Conservation (phyloP, 2,797 vertebrate species). For the Siniperca undulata region DNA sequence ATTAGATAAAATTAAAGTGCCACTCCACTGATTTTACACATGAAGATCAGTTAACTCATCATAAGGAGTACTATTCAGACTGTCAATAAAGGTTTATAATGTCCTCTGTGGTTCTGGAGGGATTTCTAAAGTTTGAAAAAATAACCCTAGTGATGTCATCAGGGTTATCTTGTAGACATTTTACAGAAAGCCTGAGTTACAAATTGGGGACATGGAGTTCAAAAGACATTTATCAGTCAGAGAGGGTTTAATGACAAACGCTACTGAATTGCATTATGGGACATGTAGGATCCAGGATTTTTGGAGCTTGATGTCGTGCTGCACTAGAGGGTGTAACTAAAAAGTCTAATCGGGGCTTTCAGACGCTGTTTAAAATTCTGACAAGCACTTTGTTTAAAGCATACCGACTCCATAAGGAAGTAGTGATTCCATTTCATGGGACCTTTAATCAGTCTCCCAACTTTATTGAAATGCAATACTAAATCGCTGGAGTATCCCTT, state of each 20-base stretch:
- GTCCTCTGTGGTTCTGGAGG: background rate
- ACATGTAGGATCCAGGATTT: background rate
- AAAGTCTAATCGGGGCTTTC: background rate
- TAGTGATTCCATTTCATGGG: background rate
- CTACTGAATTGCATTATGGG: background rate
- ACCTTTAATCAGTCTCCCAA: background rate
- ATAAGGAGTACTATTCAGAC: no score
- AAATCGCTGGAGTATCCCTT: conserved; percentile 8
- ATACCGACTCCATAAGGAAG: background rate
- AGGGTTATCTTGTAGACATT: background rate
- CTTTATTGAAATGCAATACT: background rate
- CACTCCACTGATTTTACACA: background rate
- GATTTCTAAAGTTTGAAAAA: background rate
- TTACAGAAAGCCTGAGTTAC: background rate
- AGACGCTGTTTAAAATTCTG: background rate
- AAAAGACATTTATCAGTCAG: background rate
- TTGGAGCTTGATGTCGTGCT: background rate
- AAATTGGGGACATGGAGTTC: background rate
- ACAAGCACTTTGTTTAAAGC: conserved; percentile 1
- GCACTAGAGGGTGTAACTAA: background rate
- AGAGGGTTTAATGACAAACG: background rate
- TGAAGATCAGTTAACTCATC: background rate
- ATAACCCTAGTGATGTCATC: background rate
- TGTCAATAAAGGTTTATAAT: background rate
- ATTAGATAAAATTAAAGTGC: background rate